Evolutionary conservation across 2,888 invertebrate genomes (phyloP), one percentile per base, ranked within the genome.

Genomic region (Volucella bombylans): DNA sequence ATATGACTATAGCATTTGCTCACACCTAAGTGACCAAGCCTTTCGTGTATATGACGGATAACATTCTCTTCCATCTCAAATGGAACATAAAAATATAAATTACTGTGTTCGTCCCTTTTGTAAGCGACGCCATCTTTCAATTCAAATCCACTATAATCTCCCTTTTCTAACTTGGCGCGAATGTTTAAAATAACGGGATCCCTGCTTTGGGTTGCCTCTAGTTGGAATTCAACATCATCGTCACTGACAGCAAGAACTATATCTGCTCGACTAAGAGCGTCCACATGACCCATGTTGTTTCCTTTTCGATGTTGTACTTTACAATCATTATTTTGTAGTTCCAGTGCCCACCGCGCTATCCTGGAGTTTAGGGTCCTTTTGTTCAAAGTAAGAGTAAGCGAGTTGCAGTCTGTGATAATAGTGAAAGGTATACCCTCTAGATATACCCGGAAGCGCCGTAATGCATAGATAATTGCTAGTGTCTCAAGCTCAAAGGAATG

Each of bases 381-480:
- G 69, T 82, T 18, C 18, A 62, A 82, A 82, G 49, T 78, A 86
- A 18, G 18, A 18, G 18, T 18, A 59, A 88, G 86, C 83, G 82
- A 62, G 14, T 87, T 74, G 57, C 88, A 89, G 73, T 89, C 89
- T 0, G 88, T 89, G 1, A 88, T 76, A 8, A 88, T 87, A 73
- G 81, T 87, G 80, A 89, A 88, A 47, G n/a, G 15, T n/a, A 61
- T 57, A 15, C 59, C 69, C 11, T 77, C 11, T 14, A 89, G 59
- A 82, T 89, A 89, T n/a, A 87, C 73, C 3, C 87, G 81, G 69
- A 89, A 89, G 43, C 87, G 77, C 64, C 88, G 71, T n/a, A 89
- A 38, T 0, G 89, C 78, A 83, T 89, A 87, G 38, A 89, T 72
- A 10, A 81, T 87, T 8, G 88, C 86, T n/a, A 89, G 64, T 1